Conservation (phyloP, 2,797 vertebrate genomes). For the Cyclopterus lumpus region DNA sequence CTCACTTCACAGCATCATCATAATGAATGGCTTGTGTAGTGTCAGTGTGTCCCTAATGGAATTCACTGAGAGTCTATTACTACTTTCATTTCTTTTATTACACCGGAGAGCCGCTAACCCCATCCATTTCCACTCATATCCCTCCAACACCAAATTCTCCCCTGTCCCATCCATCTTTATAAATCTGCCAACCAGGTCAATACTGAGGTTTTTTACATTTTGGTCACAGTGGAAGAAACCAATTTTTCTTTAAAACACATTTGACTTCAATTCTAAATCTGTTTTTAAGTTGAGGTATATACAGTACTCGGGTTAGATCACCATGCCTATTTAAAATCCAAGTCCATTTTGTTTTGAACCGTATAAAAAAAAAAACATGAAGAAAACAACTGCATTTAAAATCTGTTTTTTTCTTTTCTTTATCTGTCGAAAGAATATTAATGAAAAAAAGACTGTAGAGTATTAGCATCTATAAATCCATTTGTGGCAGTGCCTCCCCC, state of each 20-base stretch:
- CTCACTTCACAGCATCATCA: conserved; percentile 77
- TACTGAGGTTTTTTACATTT: conserved; percentile 72
- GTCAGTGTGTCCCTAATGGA: conserved; percentile 82
- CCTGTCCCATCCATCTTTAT: conserved; percentile 80
- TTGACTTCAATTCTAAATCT: conserved; percentile 55
- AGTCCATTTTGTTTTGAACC: not conserved
- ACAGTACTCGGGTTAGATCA: not conserved
- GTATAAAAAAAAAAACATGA: not conserved
- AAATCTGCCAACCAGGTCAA: conserved; percentile 79
- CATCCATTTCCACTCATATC: conserved; percentile 79
- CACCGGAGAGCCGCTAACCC: conserved; percentile 75
- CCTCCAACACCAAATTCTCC: conserved; percentile 72
- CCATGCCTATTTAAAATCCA: not conserved
- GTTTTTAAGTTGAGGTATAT: conserved; percentile 43
- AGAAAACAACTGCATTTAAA: not conserved
- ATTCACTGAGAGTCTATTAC: conserved; percentile 85
- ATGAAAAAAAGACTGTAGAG: not conserved
- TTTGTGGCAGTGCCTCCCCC: conserved; percentile 15
- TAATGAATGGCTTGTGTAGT: conserved; percentile 83
- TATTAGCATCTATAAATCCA: conserved; percentile 26
- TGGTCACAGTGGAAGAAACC: conserved; percentile 59
- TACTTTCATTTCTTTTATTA: conserved; percentile 86
- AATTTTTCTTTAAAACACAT: conserved; percentile 61
- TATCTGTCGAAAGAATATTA: not conserved
- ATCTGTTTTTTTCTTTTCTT: not conserved